Base-by-base conservation (phyloP, 2,113 vertebrate genomes). In the Scolopax mira region DNA sequence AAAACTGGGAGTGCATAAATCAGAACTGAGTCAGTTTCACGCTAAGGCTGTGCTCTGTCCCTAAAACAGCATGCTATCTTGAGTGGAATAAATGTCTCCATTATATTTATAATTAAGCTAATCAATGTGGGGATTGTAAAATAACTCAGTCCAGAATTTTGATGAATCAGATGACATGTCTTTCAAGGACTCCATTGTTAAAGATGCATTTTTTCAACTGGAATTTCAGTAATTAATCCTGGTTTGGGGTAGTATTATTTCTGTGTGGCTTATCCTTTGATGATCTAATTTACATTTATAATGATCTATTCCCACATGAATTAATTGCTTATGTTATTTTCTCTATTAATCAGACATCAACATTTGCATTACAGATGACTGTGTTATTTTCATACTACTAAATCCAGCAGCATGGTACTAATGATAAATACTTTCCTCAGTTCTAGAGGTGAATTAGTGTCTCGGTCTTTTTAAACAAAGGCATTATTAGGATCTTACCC, bases 231-330 rank as follows among this genome's bases (percentile, higher is more conserved):
- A 96, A 96, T 96, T 96, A 93, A 95, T 94, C 83, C 58, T 89
- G 54, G 73, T 93, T 94, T 67, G 65, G 52, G 65, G 35, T 94
- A 89, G 88, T 87, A 96, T 94, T 92, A 94, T 87, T 95, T 96
- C 62, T 79, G 54, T 89, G 88, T 94, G 83, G 88, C 41, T 96
- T 92, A 93, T 70, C 92, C 92, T 96, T 96, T 96, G 96, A 97
- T 90, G 94, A 94, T 95, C 90, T 93, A 81, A 95, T 97, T 97
- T 96, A 81, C 94, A 97, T 95, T 93, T 94, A 94, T 90, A 95
- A 95, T 55, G 8, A 89, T 44, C 90, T 89, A 58, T 39, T 93
- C 93, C 90, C 62, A 80, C 6, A 5, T 73, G 90, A 67, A 97
- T 95, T 96, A 96, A 97, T 94, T 85, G 77, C 88, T 96, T 66